Evolutionary conservation across 2,888 invertebrate species (phyloP).

Genomic region (Himalopsyche tibetana): DNA sequence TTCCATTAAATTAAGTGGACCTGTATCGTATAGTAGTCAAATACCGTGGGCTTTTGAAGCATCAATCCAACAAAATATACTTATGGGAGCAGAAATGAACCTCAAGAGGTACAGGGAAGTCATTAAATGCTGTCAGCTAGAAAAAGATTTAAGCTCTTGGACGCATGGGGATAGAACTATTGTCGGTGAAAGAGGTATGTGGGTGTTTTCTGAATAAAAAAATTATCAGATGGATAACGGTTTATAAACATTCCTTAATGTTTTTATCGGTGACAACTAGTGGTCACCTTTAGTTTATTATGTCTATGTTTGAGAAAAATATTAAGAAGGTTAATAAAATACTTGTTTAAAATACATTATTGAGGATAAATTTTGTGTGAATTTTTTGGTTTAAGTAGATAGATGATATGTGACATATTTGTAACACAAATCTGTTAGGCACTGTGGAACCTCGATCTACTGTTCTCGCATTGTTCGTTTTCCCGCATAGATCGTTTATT

Average conservation of each 20-base stretch:
- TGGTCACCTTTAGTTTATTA: no score
- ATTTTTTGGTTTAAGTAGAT: no score
- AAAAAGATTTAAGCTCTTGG: conserved; percentile 79
- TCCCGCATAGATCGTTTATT: no score
- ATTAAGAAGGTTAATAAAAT: no score
- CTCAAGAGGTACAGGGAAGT: conserved; percentile 76
- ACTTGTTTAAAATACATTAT: no score
- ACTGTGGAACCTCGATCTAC: no score
- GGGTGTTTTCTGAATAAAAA: no score
- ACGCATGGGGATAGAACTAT: conserved; percentile 81
- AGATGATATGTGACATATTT: no score
- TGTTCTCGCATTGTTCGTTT: no score
- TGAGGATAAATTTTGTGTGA: no score
- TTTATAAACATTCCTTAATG: neutral
- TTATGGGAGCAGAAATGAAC: conserved; percentile 82
- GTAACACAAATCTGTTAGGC: no score
- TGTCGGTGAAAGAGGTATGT: conserved; percentile 80
- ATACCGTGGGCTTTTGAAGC: conserved; percentile 82
- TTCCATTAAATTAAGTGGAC: conserved; percentile 70
- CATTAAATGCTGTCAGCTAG: conserved; percentile 78
- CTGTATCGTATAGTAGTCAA: conserved; percentile 80
- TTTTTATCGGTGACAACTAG: neutral
- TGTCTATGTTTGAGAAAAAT: no score
- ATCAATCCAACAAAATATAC: conserved; percentile 84
- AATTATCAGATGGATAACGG: neutral